These are phyloP conservation scores for Aphrophora alni DNA, from an alignment of 2,888 invertebrate species.

Conservation along the genomic window DNA sequence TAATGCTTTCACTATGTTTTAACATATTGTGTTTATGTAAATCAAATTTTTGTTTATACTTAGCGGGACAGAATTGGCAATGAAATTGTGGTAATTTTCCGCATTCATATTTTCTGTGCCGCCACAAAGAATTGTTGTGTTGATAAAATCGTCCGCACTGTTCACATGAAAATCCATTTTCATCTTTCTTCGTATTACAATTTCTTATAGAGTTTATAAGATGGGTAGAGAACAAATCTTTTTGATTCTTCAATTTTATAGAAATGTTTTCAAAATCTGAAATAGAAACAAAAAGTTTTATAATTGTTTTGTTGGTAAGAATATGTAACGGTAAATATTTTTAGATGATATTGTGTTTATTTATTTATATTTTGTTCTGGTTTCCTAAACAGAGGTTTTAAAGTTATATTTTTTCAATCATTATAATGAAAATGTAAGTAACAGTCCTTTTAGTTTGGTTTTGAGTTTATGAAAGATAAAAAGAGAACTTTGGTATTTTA, in stretches of 20 bases:
- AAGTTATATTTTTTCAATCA: too few relatives aligned
- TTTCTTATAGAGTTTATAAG: background rate
- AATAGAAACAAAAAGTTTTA: background rate
- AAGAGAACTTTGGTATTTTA: too few relatives aligned
- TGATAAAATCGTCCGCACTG: constrained; percentile 47
- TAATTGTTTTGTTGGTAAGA: too few relatives aligned
- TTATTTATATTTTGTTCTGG: too few relatives aligned
- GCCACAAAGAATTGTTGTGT: constrained; percentile 48
- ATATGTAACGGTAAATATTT: too few relatives aligned
- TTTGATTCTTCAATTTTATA: background rate
- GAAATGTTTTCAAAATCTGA: background rate
- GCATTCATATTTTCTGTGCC: constrained; percentile 52
- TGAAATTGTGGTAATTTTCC: constrained; percentile 55
- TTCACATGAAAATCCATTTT: constrained; percentile 33
- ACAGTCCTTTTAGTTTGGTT: too few relatives aligned
- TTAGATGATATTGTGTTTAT: too few relatives aligned
- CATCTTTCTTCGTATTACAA: background rate
- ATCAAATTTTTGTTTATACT: constrained; percentile 54
- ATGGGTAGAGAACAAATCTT: background rate
- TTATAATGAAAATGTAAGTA: too few relatives aligned
- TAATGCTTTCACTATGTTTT: background rate
- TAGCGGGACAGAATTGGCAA: constrained; percentile 45
- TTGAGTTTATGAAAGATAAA: too few relatives aligned
- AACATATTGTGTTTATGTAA: background rate
- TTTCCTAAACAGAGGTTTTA: too few relatives aligned